Evolutionary conservation across 2,797 vertebrate genomes (phyloP).

Genomic region (Thalassophryne amazonica): DNA sequence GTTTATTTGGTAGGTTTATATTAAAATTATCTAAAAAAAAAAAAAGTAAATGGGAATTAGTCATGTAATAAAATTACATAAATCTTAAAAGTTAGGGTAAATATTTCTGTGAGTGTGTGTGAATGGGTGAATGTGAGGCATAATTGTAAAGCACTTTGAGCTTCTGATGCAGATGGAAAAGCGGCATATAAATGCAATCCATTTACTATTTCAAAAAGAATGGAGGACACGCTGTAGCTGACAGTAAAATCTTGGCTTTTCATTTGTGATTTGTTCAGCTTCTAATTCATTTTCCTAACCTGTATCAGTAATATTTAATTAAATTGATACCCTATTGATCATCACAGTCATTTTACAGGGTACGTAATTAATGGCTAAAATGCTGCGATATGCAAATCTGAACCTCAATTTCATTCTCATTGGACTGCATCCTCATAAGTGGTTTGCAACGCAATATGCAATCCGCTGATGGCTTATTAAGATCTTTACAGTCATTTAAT

Average conservation of each 20-base stretch:
- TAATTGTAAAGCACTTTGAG: too few relatives aligned
- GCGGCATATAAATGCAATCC: too few relatives aligned
- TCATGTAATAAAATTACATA: too few relatives aligned
- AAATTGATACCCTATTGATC: slow-evolving; percentile 72
- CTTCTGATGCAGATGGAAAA: too few relatives aligned
- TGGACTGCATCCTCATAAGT: slow-evolving; percentile 71
- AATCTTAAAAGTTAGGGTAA: too few relatives aligned
- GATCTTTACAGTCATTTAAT: slow-evolving; percentile 80
- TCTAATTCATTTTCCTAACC: slow-evolving; percentile 56
- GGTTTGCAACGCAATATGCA: slow-evolving; percentile 73
- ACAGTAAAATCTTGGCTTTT: slow-evolving; percentile 19
- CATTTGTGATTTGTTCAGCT: slow-evolving; percentile 24
- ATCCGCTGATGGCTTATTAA: slow-evolving; percentile 80
- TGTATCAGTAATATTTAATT: slow-evolving; percentile 70
- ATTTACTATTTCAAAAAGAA: slow-evolving; percentile 18
- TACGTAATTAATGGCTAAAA: slow-evolving; percentile 69
- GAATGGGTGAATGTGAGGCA: too few relatives aligned
- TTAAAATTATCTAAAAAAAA: too few relatives aligned
- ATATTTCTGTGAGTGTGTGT: too few relatives aligned
- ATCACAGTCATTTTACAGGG: slow-evolving; percentile 44
- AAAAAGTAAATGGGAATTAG: too few relatives aligned
- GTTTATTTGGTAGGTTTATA: too few relatives aligned
- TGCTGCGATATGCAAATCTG: slow-evolving; percentile 68
- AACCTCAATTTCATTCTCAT: slow-evolving; percentile 61
- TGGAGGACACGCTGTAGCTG: slow-evolving; percentile 15